These are phyloP conservation scores for Liparis tanakae DNA, from an alignment of 2,797 vertebrate genomes.

Conservation along the genomic window DNA sequence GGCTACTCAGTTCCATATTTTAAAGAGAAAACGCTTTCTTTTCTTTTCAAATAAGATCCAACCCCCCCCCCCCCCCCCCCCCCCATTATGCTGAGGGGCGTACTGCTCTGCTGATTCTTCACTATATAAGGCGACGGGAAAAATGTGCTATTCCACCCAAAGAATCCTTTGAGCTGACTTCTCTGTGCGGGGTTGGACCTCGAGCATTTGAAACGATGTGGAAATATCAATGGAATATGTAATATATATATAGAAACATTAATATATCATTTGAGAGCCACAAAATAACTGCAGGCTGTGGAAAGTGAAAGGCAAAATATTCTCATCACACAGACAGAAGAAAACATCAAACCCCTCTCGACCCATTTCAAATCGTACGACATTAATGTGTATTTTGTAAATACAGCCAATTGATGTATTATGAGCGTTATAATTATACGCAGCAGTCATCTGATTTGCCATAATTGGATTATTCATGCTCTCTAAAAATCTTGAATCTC, in stretches of 20 bases:
- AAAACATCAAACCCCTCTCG: background rate
- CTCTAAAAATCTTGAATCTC: background rate
- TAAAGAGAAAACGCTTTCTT: slow-evolving; percentile 10
- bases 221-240: slow-evolving; percentile 5
- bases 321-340: background rate
- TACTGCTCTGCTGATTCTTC: slow-evolving; percentile 5
- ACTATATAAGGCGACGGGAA: background rate
- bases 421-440: background rate
- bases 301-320: background rate
- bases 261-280: background rate
- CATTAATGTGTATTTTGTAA: background rate
- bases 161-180: slow-evolving; percentile 8
- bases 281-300: background rate
- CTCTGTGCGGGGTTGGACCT: slow-evolving; percentile 12
- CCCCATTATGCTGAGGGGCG: slow-evolving; percentile 4
- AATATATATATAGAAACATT: background rate
- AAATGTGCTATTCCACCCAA: background rate
- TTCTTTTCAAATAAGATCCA: slow-evolving; percentile 31
- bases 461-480: background rate
- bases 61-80: too few species aligned
- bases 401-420: background rate
- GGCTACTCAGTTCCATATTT: slow-evolving; percentile 23
- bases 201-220: background rate
- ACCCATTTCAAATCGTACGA: background rate
- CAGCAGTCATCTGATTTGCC: background rate